Evolutionary conservation across 1,140 invertebrate genomes (phyloP), one percentile per base, ranked within the genome.

Genomic region (Dendrolimus kikuchii): DNA sequence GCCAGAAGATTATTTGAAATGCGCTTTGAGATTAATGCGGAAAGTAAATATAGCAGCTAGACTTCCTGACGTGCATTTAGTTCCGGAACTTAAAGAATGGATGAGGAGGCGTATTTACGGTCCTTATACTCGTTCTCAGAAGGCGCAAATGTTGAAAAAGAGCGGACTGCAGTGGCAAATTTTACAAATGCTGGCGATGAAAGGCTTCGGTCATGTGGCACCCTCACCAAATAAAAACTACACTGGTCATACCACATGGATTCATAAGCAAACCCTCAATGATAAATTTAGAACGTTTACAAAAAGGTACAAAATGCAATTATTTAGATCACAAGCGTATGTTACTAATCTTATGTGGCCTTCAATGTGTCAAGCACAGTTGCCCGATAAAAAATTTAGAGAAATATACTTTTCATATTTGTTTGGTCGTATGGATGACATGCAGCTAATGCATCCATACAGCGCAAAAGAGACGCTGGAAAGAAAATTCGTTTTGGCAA

Each of bases 391-490:
- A 42, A 77, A 74, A 8, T 86, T 84, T 59, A 67, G 82, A 9
- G 74, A 86, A 60, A 84, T 81, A 60, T 86, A 69, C 58, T 84
- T 80, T 57, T 77, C 82, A 4, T 86, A 86, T 67, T 46, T 86
- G 5, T 74, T 54, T 47, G 57, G 55, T 5, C 63, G 68, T n/a
- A 46, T 74, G 5, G 68, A 82, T 51, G 77, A 86, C 51, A 5
- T 86, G 7, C 62, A 70, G 7, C 48, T 86, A 10, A 76, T 83
- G 62, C 82, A 78, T 50, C 82, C 82, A 4, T 86, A 86, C 47
- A 73, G 57, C 49, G 40, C 69, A n/a, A 67, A 37, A 47, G 80
- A 83, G 50, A 49, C 70, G 1, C 49, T 53, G 8, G 72, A 77
- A 46, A 66, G 81, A 7, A 68, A 64, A 51, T 54, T 58, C 7